Base-by-base conservation (phyloP, 2,888 invertebrate species). In the Pollenia griseotomentosa region DNA sequence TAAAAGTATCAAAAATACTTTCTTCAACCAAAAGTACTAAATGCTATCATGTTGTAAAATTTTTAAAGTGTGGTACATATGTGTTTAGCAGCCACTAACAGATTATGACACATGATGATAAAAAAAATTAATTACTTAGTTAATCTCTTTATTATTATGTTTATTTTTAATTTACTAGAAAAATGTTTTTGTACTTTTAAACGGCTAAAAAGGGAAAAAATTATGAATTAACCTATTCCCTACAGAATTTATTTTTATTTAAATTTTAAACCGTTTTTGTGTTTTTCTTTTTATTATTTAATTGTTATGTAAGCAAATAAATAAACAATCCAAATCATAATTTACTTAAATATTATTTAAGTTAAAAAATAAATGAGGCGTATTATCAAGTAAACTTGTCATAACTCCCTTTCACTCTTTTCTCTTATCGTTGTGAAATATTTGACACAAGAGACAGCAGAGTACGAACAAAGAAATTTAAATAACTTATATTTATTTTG, bases 321-420 rank as follows among this genome's bases (percentile, higher is more conserved):
- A 33, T 44, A 14, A 74, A 33, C 33, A 33, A 33, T 33, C 6
- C 0, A 33, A 33, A 33, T 33, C 48, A 66, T 48, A 66, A 61
- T 40, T 61, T 61, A 61, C 42, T n/a, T 46, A 74, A 59, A 59
- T 61, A 23, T 48, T 53, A 63, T 75, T 75, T 75, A 75, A 53
- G 42, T 75, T 42, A 53, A 42, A 11, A 53, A 75, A 65, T 19
- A 63, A 53, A 53, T 42, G 10, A 63, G 63, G 63, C 44, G 63
- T 61, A 33, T 40, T 65, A 33, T 40, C 6, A 19, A 9, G 53
- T 53, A 70, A 71, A 55, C 19, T 42, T 33, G 61, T 40, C 19
- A 61, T 51, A 74, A 61, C 19, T 42, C 19, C 53, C 4, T 55
- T 33, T 4, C 6, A 33, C 33, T 59, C 14, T 33, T 23, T n/a